A percentile compares a stretch with the other conserved stretches of the same genome.
phyloP scores from a whole-genome alignment of 2,113 vertebrate species.

The Sprattus sprattus region DNA sequence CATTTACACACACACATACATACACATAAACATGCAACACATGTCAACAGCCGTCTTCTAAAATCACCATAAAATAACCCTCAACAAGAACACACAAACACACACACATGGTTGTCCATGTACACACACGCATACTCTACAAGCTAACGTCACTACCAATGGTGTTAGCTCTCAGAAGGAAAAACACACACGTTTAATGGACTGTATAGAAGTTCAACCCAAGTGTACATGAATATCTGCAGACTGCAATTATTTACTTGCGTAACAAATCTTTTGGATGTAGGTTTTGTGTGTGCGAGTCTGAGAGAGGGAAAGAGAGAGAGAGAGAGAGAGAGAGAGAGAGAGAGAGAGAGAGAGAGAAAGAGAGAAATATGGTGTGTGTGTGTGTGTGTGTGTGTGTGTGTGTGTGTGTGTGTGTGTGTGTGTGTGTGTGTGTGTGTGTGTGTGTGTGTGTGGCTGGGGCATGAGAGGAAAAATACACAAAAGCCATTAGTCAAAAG shows the following conservation, averaged over 20 bases:
- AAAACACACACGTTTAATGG: not conserved
- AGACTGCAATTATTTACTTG: not conserved
- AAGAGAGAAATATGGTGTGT: not conserved
- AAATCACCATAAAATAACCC: slow-evolving; percentile 38
- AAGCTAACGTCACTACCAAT: too few relatives aligned
- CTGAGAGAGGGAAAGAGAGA: too few relatives aligned
- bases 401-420: too few relatives aligned
- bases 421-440: too few relatives aligned
- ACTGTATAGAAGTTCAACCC: not conserved
- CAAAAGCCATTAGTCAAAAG: not conserved
- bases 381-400: not conserved
- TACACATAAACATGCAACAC: not conserved
- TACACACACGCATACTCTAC: not conserved
- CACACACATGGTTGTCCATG: not conserved
- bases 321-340: too few relatives aligned
- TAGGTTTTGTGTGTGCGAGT: too few relatives aligned
- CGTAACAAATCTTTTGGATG: not conserved
- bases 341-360: too few relatives aligned
- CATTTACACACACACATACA: not conserved
- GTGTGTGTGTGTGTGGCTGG: not conserved
- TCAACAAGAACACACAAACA: not conserved
- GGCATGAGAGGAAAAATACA: not conserved
- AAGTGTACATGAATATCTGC: not conserved
- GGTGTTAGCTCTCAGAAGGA: too few relatives aligned
- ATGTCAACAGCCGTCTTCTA: slow-evolving; percentile 15